These are phyloP conservation scores for Alectoris magna DNA, from an alignment of 2,797 vertebrate species.

Conservation along the genomic window DNA sequence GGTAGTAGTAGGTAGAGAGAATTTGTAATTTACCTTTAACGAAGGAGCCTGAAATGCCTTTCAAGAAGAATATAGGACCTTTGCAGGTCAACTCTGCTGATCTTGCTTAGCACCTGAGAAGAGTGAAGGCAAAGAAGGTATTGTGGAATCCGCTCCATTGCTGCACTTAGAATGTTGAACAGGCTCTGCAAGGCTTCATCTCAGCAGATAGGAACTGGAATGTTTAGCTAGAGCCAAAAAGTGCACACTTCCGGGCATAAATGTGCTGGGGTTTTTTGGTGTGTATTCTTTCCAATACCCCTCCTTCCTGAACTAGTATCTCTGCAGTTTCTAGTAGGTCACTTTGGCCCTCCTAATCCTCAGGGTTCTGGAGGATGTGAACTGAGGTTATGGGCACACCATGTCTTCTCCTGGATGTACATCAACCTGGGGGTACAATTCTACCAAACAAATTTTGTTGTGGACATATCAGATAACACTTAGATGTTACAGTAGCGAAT, in stretches of 20 bases:
- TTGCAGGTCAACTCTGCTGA: not conserved
- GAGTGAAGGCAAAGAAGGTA: not conserved
- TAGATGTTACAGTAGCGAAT: not conserved
- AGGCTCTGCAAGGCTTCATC: not conserved
- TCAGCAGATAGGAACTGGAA: not conserved
- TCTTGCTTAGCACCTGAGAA: not conserved
- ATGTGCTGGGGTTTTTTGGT: not conserved
- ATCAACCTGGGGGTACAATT: not conserved
- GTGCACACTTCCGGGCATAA: not conserved
- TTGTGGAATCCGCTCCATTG: not conserved
- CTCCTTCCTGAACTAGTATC: not conserved
- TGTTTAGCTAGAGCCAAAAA: not conserved
- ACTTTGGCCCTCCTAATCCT: not conserved
- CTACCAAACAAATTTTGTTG: accelerated
- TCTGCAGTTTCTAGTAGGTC: not conserved
- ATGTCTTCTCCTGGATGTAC: not conserved
- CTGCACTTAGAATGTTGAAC: not conserved
- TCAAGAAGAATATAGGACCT: not conserved
- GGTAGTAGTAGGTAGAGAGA: not conserved
- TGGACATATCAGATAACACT: not conserved
- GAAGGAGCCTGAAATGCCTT: not conserved
- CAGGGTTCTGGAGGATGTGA: not conserved
- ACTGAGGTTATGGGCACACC: not conserved
- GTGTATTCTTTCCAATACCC: not conserved
- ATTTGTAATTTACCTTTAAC: not conserved